Conservation (phyloP, 2,797 vertebrate genomes). For the Anas acuta region DNA sequence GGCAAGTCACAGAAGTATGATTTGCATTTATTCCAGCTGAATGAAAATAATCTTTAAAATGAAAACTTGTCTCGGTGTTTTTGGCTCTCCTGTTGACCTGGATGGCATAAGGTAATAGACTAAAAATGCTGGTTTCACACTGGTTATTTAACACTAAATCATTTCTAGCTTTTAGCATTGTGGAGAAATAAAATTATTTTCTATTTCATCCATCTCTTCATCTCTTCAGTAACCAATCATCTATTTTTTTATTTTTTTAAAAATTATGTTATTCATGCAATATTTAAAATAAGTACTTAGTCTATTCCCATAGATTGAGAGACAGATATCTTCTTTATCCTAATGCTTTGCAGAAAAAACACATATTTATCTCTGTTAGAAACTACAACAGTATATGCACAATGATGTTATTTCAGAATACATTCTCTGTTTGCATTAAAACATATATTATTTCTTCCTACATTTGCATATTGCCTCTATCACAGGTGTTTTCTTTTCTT, state of each 20-base stretch:
- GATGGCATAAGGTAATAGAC: background rate
- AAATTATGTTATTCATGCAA: background rate
- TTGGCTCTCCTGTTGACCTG: background rate
- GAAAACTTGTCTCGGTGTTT: background rate
- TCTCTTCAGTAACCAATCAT: background rate
- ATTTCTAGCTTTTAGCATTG: background rate
- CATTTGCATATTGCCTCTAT: background rate
- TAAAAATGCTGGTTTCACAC: background rate
- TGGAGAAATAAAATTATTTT: background rate
- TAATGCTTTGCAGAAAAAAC: background rate
- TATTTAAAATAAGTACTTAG: background rate
- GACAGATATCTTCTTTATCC: background rate
- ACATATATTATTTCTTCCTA: background rate
- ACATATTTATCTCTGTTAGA: background rate
- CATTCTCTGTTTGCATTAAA: background rate
- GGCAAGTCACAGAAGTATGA: background rate
- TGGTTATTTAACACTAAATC: background rate
- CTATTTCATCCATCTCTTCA: background rate
- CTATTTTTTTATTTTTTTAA: background rate
- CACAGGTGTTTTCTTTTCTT: background rate
- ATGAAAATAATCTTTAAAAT: background rate
- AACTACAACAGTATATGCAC: background rate
- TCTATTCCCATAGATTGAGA: background rate
- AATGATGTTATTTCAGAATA: background rate
- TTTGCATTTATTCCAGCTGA: background rate